Evolutionary conservation across 2,113 vertebrate genomes (phyloP).

Genomic region (Sturnus vulgaris): DNA sequence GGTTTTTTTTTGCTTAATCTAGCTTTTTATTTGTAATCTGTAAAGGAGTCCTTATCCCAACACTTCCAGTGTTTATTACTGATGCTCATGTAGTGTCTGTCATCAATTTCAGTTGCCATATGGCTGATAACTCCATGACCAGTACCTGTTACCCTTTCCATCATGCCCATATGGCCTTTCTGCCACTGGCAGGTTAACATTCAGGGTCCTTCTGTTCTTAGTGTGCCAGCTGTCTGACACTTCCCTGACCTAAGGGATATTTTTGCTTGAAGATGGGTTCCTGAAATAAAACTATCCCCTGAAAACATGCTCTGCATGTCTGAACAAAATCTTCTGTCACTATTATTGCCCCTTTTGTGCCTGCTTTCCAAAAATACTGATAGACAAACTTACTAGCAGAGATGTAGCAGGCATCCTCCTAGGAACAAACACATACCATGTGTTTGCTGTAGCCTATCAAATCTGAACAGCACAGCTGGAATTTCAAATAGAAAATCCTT

Average conservation of each 20-base stretch:
- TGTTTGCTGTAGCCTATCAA: slow-evolving; percentile 19
- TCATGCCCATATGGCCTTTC: not conserved
- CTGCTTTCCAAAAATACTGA: slow-evolving; percentile 27
- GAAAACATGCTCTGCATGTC: not conserved
- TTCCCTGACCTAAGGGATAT: not conserved
- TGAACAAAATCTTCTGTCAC: not conserved
- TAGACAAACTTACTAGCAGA: not conserved
- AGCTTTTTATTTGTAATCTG: not conserved
- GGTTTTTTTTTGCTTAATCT: not conserved
- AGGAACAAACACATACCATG: not conserved
- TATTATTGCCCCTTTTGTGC: not conserved
- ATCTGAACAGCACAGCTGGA: slow-evolving; percentile 49
- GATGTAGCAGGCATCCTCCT: not conserved
- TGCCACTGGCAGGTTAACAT: not conserved
- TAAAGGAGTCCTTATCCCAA: not conserved
- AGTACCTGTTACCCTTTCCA: not conserved
- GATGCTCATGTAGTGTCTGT: not conserved
- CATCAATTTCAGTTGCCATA: not conserved
- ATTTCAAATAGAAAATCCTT: slow-evolving; percentile 29
- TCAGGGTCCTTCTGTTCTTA: not conserved
- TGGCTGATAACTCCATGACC: not conserved
- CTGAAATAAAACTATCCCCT: not conserved
- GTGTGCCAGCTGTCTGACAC: not conserved
- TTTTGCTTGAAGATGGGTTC: not conserved
- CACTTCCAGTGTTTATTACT: not conserved